These are phyloP conservation scores for Stramonita haemastoma DNA, from an alignment of 2,888 invertebrate species.

Conservation along the genomic window DNA sequence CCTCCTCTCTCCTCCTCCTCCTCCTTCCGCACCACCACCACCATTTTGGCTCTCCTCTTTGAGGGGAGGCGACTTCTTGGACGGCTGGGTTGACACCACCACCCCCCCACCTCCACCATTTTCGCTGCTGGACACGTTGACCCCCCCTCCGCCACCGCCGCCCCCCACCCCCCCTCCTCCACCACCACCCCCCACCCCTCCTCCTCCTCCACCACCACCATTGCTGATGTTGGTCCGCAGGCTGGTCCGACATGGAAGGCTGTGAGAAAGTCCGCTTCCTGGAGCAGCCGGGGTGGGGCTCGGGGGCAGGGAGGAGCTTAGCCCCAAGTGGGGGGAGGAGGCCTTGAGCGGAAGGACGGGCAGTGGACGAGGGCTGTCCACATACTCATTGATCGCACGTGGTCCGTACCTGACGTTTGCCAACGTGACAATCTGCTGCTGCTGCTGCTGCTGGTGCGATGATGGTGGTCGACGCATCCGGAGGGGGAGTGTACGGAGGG, in stretches of 20 bases:
- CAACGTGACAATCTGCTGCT: slow-evolving; percentile 62
- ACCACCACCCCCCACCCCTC: neutral
- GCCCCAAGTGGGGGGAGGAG: slow-evolving; percentile 39
- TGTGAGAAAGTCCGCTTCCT: slow-evolving; percentile 40
- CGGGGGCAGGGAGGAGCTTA: slow-evolving; percentile 34
- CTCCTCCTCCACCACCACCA: neutral
- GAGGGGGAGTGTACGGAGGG: slow-evolving; percentile 58
- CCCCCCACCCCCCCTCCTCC: no score
- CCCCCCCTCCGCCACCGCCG: neutral
- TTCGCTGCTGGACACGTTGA: neutral
- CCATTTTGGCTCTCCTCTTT: slow-evolving; percentile 58
- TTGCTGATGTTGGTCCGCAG: slow-evolving; percentile 27
- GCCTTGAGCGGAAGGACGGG: slow-evolving; percentile 52
- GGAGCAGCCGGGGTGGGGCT: slow-evolving; percentile 28
- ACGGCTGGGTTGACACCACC: slow-evolving; percentile 51
- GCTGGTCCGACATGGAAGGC: slow-evolving; percentile 40
- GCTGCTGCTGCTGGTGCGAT: neutral
- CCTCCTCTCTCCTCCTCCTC: neutral
- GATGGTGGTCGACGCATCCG: slow-evolving; percentile 56
- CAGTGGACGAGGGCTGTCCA: slow-evolving; percentile 82
- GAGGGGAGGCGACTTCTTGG: slow-evolving; percentile 62
- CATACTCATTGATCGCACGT: slow-evolving; percentile 93
- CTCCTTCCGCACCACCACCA: slow-evolving; percentile 12
- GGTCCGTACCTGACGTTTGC: slow-evolving; percentile 86
- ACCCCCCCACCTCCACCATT: slow-evolving; percentile 5